Evolutionary conservation across 2,113 vertebrate genomes (phyloP).

Genomic region (Acrocephalus kingi): DNA sequence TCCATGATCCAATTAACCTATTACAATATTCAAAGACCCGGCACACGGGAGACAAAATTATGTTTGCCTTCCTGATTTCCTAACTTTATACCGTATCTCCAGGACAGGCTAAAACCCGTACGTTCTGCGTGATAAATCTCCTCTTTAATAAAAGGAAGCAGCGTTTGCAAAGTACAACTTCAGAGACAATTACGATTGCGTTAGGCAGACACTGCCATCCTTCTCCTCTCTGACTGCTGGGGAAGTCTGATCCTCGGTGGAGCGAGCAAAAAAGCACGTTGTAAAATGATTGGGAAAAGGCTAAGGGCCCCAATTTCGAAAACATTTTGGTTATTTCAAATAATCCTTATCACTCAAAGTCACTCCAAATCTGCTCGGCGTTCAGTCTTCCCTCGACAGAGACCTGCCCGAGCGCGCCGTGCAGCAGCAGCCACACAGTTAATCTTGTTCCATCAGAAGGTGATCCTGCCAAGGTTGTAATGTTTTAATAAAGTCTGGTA

Average conservation of each 20-base stretch:
- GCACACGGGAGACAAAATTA: constrained; percentile 42
- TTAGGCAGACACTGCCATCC: constrained; percentile 37
- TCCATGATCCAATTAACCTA: constrained; percentile 67
- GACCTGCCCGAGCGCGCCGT: background rate
- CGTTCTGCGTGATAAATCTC: constrained; percentile 49
- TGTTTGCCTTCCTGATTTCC: constrained; percentile 48
- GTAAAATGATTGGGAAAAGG: constrained; percentile 10
- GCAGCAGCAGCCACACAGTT: constrained; percentile 26
- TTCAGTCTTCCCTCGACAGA: constrained; percentile 47
- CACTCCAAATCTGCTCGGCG: background rate
- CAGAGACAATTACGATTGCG: constrained; percentile 25
- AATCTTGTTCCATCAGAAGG: constrained; percentile 53
- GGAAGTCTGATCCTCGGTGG: background rate
- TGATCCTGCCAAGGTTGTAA: constrained; percentile 59
- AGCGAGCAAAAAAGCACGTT: constrained; percentile 21
- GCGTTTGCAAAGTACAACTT: constrained; percentile 33
- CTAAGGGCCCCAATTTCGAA: background rate
- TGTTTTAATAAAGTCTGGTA: constrained; percentile 56
- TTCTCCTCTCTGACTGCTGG: constrained; percentile 8
- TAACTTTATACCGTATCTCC: constrained; percentile 34
- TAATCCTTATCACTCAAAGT: constrained; percentile 59
- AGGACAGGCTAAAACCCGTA: constrained; percentile 23
- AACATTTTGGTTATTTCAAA: constrained; percentile 37
- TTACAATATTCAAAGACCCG: constrained; percentile 64
- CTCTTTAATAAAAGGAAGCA: constrained; percentile 63